Base-by-base conservation (phyloP, 2,888 invertebrate species). In the Prenolepis imparis region DNA sequence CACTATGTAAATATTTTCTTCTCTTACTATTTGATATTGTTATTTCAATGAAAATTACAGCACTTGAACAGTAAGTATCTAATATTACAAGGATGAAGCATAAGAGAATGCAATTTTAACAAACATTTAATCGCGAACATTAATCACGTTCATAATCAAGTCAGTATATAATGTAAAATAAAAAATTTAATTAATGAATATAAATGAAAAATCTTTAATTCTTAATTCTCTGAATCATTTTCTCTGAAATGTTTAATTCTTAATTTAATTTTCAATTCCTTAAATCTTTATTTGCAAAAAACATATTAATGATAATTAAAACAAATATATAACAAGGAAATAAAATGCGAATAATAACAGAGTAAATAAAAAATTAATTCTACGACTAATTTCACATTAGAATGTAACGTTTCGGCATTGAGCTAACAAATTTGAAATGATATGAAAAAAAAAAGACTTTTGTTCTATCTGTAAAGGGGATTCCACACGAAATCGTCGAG, bases 361-460 rank as follows among this genome's bases (percentile, higher is more conserved):
- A 48, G 48, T 48, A 41, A 55, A 39, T 12, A 55, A 12, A 21
- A 21, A 55, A 32, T 12, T 11, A 24, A 57, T 32, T 55, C 21
- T 15, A 55, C 24, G n/a, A 67, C n/a, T 15, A 32, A 68, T 32
- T 78, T 57, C 18, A 59, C 73, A 32, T 5, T 24, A 44, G 24
- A 72, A 44, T 59, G 24, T 24, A 72, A 59, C 73, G 78, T 59
- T 72, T 18, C 57, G n/a, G 21, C 32, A 41, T 32, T 55, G 52
- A 36, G 36, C 48, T 24, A 70, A 57, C 44, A 32, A 80, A 72
- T 80, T 12, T 24, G 59, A 80, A 72, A 80, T 80, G 59, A 44
- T 44, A 59, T 9, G 44, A 36, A 80, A 80, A 70, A 77, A 77
- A 72, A 73, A 72, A 68, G 44, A n/a, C n/a, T n/a, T 80, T 70